Conservation (phyloP, 2,888 invertebrate genomes). For the Latrodectus hesperus region DNA sequence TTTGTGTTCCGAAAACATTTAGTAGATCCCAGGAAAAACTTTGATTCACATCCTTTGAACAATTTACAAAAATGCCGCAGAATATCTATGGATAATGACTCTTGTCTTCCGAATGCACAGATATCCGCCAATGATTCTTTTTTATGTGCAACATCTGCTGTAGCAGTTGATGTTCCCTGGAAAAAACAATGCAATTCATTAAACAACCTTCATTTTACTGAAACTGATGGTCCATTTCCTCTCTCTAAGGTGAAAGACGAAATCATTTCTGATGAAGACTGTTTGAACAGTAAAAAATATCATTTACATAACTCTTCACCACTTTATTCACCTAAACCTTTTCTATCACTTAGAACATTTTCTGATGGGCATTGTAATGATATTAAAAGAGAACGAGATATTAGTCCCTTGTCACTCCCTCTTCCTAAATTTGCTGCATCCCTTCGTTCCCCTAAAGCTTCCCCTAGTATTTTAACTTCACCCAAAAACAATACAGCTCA, state of each 20-base stretch:
- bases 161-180: slow-evolving; percentile 50
- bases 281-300: slow-evolving; percentile 21
- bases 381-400: slow-evolving; percentile 63
- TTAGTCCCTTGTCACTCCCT: slow-evolving; percentile 78
- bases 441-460: slow-evolving; percentile 80
- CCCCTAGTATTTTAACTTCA: slow-evolving; percentile 73
- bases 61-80: slow-evolving; percentile 50
- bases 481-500: slow-evolving; percentile 61
- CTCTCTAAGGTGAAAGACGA: slow-evolving; percentile 44
- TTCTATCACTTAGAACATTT: slow-evolving; percentile 41
- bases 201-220: slow-evolving; percentile 46
- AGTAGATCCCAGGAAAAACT: slow-evolving; percentile 59
- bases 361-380: slow-evolving; percentile 58
- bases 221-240: slow-evolving; percentile 32
- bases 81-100: slow-evolving; percentile 64
- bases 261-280: slow-evolving; percentile 25
- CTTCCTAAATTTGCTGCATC: slow-evolving; percentile 87
- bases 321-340: slow-evolving; percentile 26
- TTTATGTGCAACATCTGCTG: slow-evolving; percentile 46
- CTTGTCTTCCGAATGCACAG: slow-evolving; percentile 58
- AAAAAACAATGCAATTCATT: slow-evolving; percentile 59
- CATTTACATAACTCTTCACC: slow-evolving; percentile 24
- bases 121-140: slow-evolving; percentile 48
- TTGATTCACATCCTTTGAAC: slow-evolving; percentile 51
- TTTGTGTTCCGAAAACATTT: slow-evolving; percentile 62